Conservation (phyloP, 2,888 invertebrate species). For the Rambutsinella grinnellia region DNA sequence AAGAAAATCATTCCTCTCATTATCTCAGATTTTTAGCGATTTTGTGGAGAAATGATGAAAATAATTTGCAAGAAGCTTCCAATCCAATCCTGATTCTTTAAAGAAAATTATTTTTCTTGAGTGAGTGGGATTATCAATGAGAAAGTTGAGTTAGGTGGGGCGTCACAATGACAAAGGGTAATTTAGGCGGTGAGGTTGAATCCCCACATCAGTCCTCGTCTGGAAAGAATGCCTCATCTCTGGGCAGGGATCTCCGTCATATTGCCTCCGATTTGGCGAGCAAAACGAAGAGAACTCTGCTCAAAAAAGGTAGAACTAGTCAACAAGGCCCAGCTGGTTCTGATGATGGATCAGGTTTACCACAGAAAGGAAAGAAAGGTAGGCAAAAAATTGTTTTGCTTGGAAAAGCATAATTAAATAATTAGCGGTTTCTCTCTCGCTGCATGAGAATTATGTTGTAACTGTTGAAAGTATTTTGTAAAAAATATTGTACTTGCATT, state of each 20-base stretch:
- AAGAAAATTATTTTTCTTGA: not conserved
- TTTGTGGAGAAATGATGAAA: no score
- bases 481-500: no score
- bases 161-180: constrained; percentile 18
- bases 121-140: not conserved
- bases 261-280: constrained; percentile 43
- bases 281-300: constrained; percentile 35
- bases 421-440: no score
- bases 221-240: constrained; percentile 21
- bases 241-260: constrained; percentile 31
- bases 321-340: constrained; percentile 1
- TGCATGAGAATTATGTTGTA: no score
- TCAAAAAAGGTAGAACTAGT: constrained; percentile 33
- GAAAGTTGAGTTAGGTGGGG: not conserved
- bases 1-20: no score
- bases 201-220: constrained; percentile 12
- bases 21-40: no score
- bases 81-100: not conserved
- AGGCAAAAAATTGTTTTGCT: not conserved
- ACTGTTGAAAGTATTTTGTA: no score
- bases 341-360: not conserved
- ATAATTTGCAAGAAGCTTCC: no score
- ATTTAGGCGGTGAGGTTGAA: constrained; percentile 17
- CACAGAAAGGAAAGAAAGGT: constrained; percentile 48
- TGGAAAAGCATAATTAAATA: no score